These are phyloP conservation scores for Drosophila sturtevanti DNA, from an alignment of 1,140 invertebrate genomes.

Conservation along the genomic window DNA sequence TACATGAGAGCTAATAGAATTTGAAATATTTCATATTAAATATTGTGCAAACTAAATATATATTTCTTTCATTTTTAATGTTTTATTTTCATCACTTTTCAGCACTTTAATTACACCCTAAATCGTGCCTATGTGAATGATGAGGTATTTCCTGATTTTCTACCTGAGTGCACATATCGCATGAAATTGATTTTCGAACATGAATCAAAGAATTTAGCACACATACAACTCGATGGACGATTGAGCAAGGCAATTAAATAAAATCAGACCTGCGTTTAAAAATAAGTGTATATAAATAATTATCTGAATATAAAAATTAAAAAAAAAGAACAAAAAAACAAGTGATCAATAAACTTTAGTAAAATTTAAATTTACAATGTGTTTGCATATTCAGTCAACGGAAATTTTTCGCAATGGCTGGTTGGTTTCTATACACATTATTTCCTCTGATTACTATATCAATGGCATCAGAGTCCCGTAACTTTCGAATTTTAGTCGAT, in stretches of 20 bases:
- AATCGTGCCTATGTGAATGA: slow-evolving; percentile 51
- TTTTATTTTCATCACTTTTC: not conserved
- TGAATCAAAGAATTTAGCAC: slow-evolving; percentile 38
- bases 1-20: too few species aligned
- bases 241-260: slow-evolving; percentile 13
- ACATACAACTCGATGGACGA: slow-evolving; percentile 38
- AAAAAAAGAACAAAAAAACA: not conserved
- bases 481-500: slow-evolving; percentile 28
- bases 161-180: slow-evolving; percentile 53
- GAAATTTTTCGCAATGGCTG: not conserved
- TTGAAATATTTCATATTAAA: not conserved
- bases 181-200: slow-evolving; percentile 36
- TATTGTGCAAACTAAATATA: not conserved
- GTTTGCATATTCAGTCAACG: not conserved
- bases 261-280: not conserved
- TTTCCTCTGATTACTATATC: not conserved
- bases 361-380: not conserved
- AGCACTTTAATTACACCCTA: slow-evolving; percentile 59
- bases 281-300: not conserved
- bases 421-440: not conserved
- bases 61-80: not conserved
- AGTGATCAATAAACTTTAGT: not conserved
- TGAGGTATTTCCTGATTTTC: slow-evolving; percentile 30
- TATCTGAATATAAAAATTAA: not conserved
- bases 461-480: slow-evolving; percentile 1